Percentiles rank a stretch among this genome's conserved stretches.
phyloP scores from a whole-genome alignment of 1,140 invertebrate genomes.

The Drosophila baimaii region DNA sequence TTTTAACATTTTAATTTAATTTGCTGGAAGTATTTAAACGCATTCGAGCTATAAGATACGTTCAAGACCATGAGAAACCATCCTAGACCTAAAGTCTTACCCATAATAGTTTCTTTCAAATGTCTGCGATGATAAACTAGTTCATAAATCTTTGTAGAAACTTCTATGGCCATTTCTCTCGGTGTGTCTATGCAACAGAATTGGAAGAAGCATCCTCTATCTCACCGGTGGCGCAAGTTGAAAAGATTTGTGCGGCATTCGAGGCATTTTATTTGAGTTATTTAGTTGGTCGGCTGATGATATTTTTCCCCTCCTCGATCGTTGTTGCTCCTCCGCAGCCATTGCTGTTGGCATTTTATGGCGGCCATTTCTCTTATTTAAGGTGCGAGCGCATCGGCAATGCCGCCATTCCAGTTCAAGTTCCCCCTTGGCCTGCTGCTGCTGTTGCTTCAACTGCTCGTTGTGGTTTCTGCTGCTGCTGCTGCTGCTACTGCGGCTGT shows the following conservation, averaged over 20 bases:
- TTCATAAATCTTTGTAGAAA: conserved; percentile 3
- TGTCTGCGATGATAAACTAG: background rate
- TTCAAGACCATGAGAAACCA: background rate
- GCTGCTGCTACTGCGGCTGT: conserved; percentile 5
- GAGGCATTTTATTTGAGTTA: conserved; percentile 73
- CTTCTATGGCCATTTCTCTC: background rate
- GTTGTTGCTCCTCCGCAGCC: conserved; percentile 21
- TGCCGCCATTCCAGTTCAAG: conserved; percentile 16
- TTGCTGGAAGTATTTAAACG: background rate
- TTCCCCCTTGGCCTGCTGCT: conserved; percentile 2
- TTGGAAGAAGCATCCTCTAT: background rate
- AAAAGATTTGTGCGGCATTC: conserved; percentile 76
- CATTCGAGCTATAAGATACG: background rate
- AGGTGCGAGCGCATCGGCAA: conserved; percentile 58
- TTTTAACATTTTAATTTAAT: background rate
- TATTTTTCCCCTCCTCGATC: conserved; percentile 33
- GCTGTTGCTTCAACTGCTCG: conserved; percentile 10
- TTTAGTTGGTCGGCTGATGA: conserved; percentile 67
- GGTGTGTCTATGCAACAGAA: conserved; percentile 32
- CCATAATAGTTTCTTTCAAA: background rate
- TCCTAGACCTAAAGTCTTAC: background rate
- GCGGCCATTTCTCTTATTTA: conserved; percentile 63
- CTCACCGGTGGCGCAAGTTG: conserved; percentile 52
- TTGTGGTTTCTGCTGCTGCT: conserved; percentile 8
- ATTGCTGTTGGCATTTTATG: conserved; percentile 42